Percentiles rank a stretch among this genome's conserved stretches.
Evolutionary conservation across 92 coral and sea anemone species (phyloP).

Genomic region (Actinernus sp.): DNA sequence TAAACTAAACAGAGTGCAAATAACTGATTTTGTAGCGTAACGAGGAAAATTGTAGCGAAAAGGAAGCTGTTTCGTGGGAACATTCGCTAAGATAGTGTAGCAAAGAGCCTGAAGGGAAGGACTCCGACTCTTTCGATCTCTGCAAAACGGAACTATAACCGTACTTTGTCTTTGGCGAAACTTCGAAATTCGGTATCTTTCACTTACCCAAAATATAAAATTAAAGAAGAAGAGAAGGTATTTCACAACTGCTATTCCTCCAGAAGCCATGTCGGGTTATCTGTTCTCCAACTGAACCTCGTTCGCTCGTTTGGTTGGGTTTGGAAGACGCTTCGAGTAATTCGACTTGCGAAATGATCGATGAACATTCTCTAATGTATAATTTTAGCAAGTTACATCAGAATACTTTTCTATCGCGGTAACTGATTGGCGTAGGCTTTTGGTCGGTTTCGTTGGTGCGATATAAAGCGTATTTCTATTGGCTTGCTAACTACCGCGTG

Average conservation of each 20-base stretch:
- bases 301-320: background rate
- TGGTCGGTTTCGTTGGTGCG: background rate
- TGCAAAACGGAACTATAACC: no score
- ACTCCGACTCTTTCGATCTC: no score
- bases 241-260: slow-evolving; percentile 84
- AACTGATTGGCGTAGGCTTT: background rate
- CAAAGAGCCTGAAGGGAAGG: no score
- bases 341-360: slow-evolving; percentile 20
- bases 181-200: no score
- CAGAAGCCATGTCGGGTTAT: slow-evolving; percentile 64
- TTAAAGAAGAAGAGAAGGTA: slow-evolving; percentile 86
- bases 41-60: no score
- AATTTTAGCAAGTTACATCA: slow-evolving; percentile 3
- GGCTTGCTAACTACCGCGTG: no score
- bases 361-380: background rate
- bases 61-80: no score
- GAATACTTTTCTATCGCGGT: background rate
- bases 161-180: no score
- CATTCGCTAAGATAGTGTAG: no score
- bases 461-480: background rate
- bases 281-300: background rate
- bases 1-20: no score
- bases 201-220: slow-evolving; percentile 86
- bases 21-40: no score
- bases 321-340: slow-evolving; percentile 9